Conservation (phyloP, 2,113 vertebrate genomes). For the Fukomys damarensis region DNA sequence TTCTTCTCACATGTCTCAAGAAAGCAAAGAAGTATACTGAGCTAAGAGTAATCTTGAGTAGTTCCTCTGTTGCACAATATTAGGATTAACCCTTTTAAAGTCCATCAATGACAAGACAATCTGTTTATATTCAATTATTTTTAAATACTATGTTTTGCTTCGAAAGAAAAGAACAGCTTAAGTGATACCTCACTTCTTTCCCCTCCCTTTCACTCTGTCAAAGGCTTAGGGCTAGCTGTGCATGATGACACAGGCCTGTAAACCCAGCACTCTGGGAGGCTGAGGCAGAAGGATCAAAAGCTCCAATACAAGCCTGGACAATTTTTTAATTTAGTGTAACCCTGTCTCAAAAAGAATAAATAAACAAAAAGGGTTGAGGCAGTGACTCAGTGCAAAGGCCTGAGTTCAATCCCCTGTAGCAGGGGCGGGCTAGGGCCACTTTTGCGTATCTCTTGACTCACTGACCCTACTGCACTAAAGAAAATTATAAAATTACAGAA, state of each 20-base stretch:
- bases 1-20: slow-evolving; percentile 4
- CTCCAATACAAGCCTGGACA: background rate
- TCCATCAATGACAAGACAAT: background rate
- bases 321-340: background rate
- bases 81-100: background rate
- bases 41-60: background rate
- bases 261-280: background rate
- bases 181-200: background rate
- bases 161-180: background rate
- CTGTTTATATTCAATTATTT: background rate
- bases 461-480: background rate
- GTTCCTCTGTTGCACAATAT: background rate
- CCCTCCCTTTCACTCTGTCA: background rate
- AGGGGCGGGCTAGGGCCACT: background rate
- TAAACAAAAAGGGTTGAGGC: background rate
- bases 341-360: background rate
- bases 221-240: background rate
- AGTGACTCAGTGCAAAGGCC: background rate
- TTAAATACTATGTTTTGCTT: slow-evolving; percentile 19
- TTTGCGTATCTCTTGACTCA: background rate
- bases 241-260: background rate
- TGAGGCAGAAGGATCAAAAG: background rate
- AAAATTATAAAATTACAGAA: background rate
- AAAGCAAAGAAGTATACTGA: background rate
- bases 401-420: background rate